Evolutionary conservation across 2,797 vertebrate genomes (phyloP).

Genomic region (Hydrolagus colliei): DNA sequence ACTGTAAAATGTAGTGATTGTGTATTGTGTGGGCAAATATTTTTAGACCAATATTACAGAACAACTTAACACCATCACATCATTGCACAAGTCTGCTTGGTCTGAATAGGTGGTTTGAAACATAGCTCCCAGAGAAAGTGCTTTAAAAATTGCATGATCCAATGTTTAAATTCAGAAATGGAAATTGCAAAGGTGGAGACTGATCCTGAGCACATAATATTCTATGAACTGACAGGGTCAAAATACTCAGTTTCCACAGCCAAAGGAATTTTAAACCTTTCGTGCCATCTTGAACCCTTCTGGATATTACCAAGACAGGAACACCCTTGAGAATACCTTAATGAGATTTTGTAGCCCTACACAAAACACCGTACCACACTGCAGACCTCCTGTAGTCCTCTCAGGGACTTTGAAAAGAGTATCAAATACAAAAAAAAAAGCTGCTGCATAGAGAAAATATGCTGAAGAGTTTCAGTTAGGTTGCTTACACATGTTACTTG

Average conservation of each 20-base stretch:
- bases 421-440: not conserved
- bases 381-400: not conserved
- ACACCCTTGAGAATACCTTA: not conserved
- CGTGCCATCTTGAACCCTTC: not conserved
- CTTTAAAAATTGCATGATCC: not conserved
- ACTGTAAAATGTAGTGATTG: too few species aligned
- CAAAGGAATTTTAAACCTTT: not conserved
- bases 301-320: not conserved
- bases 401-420: not conserved
- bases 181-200: not conserved
- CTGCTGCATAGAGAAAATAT: not conserved
- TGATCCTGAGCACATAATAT: not conserved
- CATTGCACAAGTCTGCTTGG: not conserved
- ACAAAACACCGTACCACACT: not conserved
- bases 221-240: not conserved
- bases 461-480: not conserved
- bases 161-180: not conserved
- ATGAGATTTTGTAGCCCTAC: not conserved
- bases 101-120: not conserved
- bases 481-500: not conserved
- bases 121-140: not conserved
- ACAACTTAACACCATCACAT: not conserved
- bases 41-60: not conserved
- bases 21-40: too few species aligned
- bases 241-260: not conserved